phyloP scores from a whole-genome alignment of 1,140 invertebrate genomes.

The Cydia amplana region DNA sequence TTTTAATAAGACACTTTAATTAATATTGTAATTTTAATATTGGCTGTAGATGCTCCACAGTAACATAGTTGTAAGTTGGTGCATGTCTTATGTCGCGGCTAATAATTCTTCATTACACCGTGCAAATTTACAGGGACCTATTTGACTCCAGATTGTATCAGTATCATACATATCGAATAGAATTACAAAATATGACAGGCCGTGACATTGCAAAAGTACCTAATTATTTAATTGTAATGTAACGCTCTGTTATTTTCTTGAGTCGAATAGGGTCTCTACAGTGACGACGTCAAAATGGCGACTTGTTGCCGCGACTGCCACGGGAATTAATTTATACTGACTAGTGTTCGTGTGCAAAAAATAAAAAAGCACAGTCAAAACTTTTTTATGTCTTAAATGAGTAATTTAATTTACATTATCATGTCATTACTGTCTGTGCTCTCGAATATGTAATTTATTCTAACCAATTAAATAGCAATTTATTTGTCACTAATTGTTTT shows the following conservation, averaged over 20 bases:
- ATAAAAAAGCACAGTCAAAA: background rate
- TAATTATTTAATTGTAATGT: too few species aligned
- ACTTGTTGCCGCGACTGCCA: conserved; percentile 54
- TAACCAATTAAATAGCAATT: conserved; percentile 13
- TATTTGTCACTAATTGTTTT: conserved; percentile 20
- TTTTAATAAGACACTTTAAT: too few species aligned
- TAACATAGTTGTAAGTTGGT: conserved; percentile 38
- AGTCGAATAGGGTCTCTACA: background rate
- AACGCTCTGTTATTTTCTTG: background rate
- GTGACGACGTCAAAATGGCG: conserved; percentile 43
- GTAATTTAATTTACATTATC: background rate
- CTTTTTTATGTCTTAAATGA: background rate
- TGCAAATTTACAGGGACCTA: background rate
- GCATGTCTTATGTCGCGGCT: conserved; percentile 52
- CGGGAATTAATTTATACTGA: conserved; percentile 44
- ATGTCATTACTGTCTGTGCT: background rate
- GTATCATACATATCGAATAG: too few species aligned
- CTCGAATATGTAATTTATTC: conserved; percentile 11
- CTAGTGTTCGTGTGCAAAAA: conserved; percentile 26
- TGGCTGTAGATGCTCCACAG: conserved; percentile 9
- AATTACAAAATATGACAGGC: too few species aligned
- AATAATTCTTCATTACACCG: conserved; percentile 67
- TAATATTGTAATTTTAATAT: background rate
- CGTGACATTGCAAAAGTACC: background rate
- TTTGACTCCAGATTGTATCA: background rate